Percentiles rank a stretch among this genome's conserved stretches.
phyloP scores from a whole-genome alignment of 2,888 invertebrate genomes.

The Artemia sinica region DNA sequence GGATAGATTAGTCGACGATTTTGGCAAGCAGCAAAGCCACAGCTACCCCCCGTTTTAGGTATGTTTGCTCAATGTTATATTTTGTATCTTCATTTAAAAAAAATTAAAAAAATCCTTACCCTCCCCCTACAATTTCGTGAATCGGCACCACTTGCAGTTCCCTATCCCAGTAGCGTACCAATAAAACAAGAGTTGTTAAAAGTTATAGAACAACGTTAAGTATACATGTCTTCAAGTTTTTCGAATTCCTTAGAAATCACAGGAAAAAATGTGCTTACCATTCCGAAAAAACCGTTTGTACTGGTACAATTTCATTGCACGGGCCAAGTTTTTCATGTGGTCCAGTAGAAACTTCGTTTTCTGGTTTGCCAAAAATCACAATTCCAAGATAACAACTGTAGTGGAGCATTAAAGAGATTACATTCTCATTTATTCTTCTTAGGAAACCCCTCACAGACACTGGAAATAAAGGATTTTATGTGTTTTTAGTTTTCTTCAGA shows the following conservation, averaged over 20 bases:
- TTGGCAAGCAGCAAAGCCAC: too few species aligned
- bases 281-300: slow-evolving; percentile 50
- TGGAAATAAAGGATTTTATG: neutral
- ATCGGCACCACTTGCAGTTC: too few species aligned
- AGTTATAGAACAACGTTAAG: too few species aligned
- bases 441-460: neutral
- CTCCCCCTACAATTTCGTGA: too few species aligned
- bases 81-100: too few species aligned
- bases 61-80: too few species aligned
- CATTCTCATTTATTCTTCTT: slow-evolving; percentile 27
- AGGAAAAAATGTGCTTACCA: slow-evolving; percentile 36
- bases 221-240: slow-evolving; percentile 44
- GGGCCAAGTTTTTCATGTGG: slow-evolving; percentile 57
- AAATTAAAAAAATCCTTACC: too few species aligned
- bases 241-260: slow-evolving; percentile 48
- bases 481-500: too few species aligned
- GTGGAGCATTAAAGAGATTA: slow-evolving; percentile 39
- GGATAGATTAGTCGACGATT: too few species aligned
- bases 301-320: slow-evolving; percentile 42
- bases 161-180: too few species aligned
- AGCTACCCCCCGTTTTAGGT: too few species aligned
- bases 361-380: slow-evolving; percentile 44
- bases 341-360: slow-evolving; percentile 47
- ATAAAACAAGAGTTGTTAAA: too few species aligned
- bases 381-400: slow-evolving; percentile 45